Base-by-base conservation (phyloP, 35 echinoderm and acorn worm species). In the Diadema setosum region DNA sequence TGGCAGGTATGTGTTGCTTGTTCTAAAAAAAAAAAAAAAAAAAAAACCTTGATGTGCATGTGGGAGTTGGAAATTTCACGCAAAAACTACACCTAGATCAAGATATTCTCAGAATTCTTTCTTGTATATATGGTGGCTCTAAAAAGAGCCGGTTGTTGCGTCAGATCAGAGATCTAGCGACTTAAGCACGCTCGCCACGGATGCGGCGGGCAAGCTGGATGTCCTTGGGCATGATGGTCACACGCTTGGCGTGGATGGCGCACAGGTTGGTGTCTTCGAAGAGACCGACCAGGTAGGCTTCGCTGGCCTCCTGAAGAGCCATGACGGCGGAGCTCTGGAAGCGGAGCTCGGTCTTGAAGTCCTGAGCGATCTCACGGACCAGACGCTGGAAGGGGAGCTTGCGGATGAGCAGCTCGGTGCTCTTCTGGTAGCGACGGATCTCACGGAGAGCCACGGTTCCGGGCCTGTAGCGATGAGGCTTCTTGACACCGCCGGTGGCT, bases 341-440 rank as follows among this genome's bases (percentile, higher is more conserved):
- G 23, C 92, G 60, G 31, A 94, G 82, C 63, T 94, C 92, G n/a
- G 92, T 94, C 70, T 94, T 94, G 87, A 94, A 94, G 81, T 94
- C 92, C 58, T 94, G 92, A 57, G 92, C 92, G 52, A 94, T 94
- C 65, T 94, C 92, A 49, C 92, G 80, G 81, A 94, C 86, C 39
- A 94, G 70, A 80, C 92, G 80, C 84, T 94, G 92, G 92, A 94
- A 94, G 44, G 92, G 92, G 70, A 94, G 70, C 65, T 94, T 94
- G 81, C 92, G 86, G 70, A 94, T 94, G 55, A 94, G 84, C 1
- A 94, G 82, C 82, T 94, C 92, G 30, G 92, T 94, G 65, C 92
- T 94, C 82, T 94, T 94, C 87, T 94, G 91, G 91, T 90, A 94
- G 44, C 92, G 86, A 80, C 92, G 81, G 87, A 94, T 94, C 82